Conservation (phyloP, 2,888 invertebrate species). For the Drosophila barbarae region DNA sequence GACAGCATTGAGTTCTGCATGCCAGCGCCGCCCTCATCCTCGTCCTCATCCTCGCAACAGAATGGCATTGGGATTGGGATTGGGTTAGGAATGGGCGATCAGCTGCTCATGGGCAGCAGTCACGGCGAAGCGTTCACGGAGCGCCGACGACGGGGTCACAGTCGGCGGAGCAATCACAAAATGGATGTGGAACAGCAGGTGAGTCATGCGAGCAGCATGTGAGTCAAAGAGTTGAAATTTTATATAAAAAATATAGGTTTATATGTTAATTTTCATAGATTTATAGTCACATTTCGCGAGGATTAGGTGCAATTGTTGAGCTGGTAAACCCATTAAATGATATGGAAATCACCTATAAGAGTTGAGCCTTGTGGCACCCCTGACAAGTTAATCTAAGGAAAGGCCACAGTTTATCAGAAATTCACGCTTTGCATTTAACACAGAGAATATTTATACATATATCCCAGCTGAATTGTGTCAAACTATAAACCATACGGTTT, state of each 20-base stretch:
- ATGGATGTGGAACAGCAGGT: conserved; percentile 79
- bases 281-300: background rate
- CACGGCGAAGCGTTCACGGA: conserved; percentile 76
- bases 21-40: conserved; percentile 71
- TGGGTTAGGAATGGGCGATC: conserved; percentile 58
- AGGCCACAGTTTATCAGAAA: background rate
- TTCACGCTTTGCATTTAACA: background rate
- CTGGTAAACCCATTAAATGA: background rate
- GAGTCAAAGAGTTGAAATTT: background rate
- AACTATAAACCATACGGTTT: background rate
- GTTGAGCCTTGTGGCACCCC: background rate
- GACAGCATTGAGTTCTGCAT: conserved; percentile 79
- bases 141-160: conserved; percentile 76
- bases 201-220: background rate
- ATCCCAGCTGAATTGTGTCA: background rate
- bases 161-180: conserved; percentile 78
- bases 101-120: conserved; percentile 58
- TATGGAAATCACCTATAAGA: background rate
- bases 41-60: conserved; percentile 66
- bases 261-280: background rate
- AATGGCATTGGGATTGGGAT: conserved; percentile 45
- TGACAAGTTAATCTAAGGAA: background rate
- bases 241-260: background rate
- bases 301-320: background rate
- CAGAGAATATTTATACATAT: background rate